Base-by-base conservation (phyloP, 2,797 vertebrate species). In the Novumbra hubbsi region DNA sequence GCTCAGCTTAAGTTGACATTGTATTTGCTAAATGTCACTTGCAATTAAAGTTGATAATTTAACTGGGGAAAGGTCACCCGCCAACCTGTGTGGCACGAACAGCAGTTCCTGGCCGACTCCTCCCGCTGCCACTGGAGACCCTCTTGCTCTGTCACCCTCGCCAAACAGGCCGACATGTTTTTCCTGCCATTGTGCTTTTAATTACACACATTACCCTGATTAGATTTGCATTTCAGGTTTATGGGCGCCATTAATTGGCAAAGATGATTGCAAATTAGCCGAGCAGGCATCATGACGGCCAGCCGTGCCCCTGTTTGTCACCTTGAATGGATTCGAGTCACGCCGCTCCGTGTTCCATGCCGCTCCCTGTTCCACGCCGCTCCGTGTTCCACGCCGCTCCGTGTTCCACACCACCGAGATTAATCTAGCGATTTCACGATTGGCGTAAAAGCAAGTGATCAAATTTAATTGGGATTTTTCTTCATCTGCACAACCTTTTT, bases 41-140 rank as follows among this genome's bases (percentile, higher is more conserved):
- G 89, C 90, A 93, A 94, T 94, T 93, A 93, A 92, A 91, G 86
- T 82, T 91, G 90, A 92, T 93, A 92, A 91, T 92, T 88, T 87
- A 91, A 88, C 85, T 49, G 76, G 66, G 89, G 87, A 93, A 93
- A 94, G 93, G 93, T 94, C 92, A 93, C 75, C 76, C 48, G 60
- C 73, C 85, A 86, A 89, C 87, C 87, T 86, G 84, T 73, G 82
- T 24, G 85, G 77, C 62, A 48, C 66, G 77, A 83, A 69, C 12
- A 57, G 73, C 81, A 82, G 82, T 83, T 84, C 80, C 77, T 34
- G 86, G 83, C 82, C 78, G 82, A 88, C 84, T 83, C 77, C 41
- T 77, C 80, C 68, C 71, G 55, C 80, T 77, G 68, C 45, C 52
- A 11, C 70, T 38, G 1, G 52, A 65, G 70, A 79, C 67, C 78